A percentile compares a stretch with the other conserved stretches of the same genome.
phyloP scores from a whole-genome alignment of 2,113 vertebrate genomes.

The Neodontobutis hainanensis region DNA sequence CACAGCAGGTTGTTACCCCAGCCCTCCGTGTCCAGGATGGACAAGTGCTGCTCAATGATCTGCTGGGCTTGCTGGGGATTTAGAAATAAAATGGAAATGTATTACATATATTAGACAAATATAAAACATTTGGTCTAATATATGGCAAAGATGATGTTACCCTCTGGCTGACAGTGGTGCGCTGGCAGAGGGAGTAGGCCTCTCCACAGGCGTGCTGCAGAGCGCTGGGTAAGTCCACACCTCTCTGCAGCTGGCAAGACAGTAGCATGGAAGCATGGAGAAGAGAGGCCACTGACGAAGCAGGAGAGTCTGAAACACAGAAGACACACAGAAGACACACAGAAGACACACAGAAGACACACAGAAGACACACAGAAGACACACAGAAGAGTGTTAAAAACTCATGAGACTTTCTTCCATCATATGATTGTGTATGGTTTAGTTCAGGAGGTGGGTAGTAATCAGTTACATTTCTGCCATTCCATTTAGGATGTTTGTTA shows the following conservation, averaged over 20 bases:
- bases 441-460: too few relatives aligned
- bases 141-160: slow-evolving; percentile 63
- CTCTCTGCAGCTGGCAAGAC: slow-evolving; percentile 88
- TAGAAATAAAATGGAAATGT: neutral
- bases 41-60: slow-evolving; percentile 82
- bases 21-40: slow-evolving; percentile 77
- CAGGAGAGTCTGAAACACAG: slow-evolving; percentile 81
- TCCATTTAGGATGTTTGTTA: too few relatives aligned
- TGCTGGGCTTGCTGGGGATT: slow-evolving; percentile 80
- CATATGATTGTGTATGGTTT: too few relatives aligned
- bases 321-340: neutral
- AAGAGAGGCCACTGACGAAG: slow-evolving; percentile 84
- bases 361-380: neutral
- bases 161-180: slow-evolving; percentile 82
- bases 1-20: slow-evolving; percentile 86
- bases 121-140: too few relatives aligned
- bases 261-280: slow-evolving; percentile 85
- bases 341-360: neutral
- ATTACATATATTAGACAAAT: too few relatives aligned
- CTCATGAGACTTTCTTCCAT: too few relatives aligned
- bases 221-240: slow-evolving; percentile 84
- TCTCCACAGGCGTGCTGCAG: slow-evolving; percentile 88
- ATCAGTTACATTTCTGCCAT: too few relatives aligned
- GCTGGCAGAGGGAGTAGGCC: slow-evolving; percentile 85
- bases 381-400: too few relatives aligned